phyloP scores from a whole-genome alignment of 2,888 invertebrate species.

The Dynastes grantii region DNA sequence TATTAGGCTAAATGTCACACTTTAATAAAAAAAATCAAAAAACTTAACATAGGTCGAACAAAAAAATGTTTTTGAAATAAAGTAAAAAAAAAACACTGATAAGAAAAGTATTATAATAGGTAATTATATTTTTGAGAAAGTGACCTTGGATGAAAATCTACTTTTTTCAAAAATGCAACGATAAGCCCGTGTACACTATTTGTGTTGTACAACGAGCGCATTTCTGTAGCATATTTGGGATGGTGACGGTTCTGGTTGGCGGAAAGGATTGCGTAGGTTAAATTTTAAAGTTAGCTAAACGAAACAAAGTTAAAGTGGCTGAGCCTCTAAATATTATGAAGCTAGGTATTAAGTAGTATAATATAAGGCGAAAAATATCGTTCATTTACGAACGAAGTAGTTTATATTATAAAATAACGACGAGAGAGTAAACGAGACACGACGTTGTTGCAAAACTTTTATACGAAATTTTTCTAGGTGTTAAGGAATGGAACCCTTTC shows the following conservation, averaged over 20 bases:
- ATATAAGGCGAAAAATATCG: constrained; percentile 28
- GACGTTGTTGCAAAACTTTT: constrained; percentile 41
- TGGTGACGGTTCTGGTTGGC: constrained; percentile 29
- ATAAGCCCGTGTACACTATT: constrained; percentile 58
- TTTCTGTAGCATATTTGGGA: constrained; percentile 60
- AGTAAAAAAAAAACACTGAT: constrained; percentile 60
- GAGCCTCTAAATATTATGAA: constrained; percentile 45
- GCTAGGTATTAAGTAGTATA: constrained; percentile 40
- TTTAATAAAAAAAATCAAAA: constrained; percentile 54
- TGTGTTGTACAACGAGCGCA: constrained; percentile 61
- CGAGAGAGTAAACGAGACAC: constrained; percentile 15
- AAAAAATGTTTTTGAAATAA: constrained; percentile 57
- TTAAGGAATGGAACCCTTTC: constrained; percentile 25
- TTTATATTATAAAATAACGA: constrained; percentile 36
- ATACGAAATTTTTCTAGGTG: constrained; percentile 45
- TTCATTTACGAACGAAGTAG: constrained; percentile 19
- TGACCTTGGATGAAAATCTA: constrained; percentile 70
- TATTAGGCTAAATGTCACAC: constrained; percentile 68
- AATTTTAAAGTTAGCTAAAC: constrained; percentile 37
- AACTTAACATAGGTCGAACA: constrained; percentile 62
- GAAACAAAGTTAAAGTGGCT: constrained; percentile 39
- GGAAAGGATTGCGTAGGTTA: constrained; percentile 34
- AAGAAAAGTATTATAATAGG: constrained; percentile 67
- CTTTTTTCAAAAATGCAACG: constrained; percentile 66
- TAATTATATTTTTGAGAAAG: constrained; percentile 71